Conservation (phyloP, 1,140 invertebrate genomes). For the Drosophila nigromelanica region DNA sequence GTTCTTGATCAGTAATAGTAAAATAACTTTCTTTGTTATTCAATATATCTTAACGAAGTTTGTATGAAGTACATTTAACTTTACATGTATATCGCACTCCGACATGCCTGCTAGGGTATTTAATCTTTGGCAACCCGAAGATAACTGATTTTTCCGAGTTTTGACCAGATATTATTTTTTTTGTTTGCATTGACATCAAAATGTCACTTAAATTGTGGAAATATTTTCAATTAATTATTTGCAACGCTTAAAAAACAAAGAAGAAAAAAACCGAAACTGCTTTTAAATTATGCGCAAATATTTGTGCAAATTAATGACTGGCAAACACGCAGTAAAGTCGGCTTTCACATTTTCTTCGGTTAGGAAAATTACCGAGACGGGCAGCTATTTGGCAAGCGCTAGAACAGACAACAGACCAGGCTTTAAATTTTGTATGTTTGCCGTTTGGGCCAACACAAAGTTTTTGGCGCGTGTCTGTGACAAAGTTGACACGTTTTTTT, state of each 20-base stretch:
- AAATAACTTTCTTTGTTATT: too few relatives aligned
- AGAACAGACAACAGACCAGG: not conserved
- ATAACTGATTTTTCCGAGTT: not conserved
- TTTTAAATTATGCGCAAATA: slow-evolving; percentile 60
- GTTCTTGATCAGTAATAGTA: too few relatives aligned
- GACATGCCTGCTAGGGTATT: not conserved
- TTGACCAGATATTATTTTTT: slow-evolving; percentile 26
- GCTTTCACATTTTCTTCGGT: slow-evolving; percentile 37
- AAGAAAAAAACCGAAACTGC: slow-evolving; percentile 10
- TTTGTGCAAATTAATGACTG: slow-evolving; percentile 69
- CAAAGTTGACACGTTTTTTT: slow-evolving; percentile 44
- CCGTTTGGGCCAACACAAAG: slow-evolving; percentile 11
- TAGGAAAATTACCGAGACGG: slow-evolving; percentile 8
- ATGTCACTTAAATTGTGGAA: slow-evolving; percentile 66
- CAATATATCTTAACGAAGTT: too few relatives aligned
- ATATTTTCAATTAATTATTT: slow-evolving; percentile 71
- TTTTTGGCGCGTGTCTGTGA: slow-evolving; percentile 47
- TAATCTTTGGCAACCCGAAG: not conserved
- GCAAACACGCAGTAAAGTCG: slow-evolving; percentile 59
- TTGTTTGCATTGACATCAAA: slow-evolving; percentile 73
- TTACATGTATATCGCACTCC: too few relatives aligned
- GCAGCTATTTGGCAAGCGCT: slow-evolving; percentile 14
- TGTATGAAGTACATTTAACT: too few relatives aligned
- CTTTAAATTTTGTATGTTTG: slow-evolving; percentile 16
- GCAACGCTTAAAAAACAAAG: slow-evolving; percentile 25